Evolutionary conservation across 1,140 invertebrate species (phyloP).

Genomic region (Oryzaephilus surinamensis): DNA sequence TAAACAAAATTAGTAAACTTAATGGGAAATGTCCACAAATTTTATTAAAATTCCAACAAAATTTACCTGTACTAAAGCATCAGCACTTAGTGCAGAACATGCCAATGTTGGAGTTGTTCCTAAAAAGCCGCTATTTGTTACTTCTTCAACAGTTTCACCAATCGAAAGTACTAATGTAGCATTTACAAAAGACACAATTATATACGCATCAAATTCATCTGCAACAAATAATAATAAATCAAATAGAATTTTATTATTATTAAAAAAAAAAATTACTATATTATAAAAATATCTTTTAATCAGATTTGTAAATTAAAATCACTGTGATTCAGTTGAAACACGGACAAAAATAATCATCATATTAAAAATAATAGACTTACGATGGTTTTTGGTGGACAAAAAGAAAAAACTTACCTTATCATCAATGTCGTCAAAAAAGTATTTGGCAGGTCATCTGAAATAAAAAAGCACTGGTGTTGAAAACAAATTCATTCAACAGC

Average conservation of each 20-base stretch:
- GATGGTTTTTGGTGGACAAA: too few species aligned
- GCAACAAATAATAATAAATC: conserved; percentile 28
- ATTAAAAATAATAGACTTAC: too few species aligned
- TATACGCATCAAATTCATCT: conserved; percentile 99
- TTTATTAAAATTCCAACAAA: not conserved
- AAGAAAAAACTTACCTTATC: conserved; percentile 10
- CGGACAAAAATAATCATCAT: conserved; percentile 31
- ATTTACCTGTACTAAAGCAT: conserved; percentile 89
- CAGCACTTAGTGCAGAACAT: conserved; percentile 93
- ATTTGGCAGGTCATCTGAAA: conserved; percentile 22
- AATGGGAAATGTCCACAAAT: conserved; percentile 4
- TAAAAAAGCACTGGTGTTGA: conserved; percentile 32
- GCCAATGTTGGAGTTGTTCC: conserved; percentile 96
- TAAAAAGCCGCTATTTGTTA: conserved; percentile 97
- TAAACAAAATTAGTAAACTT: not conserved
- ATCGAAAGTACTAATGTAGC: conserved; percentile 98
- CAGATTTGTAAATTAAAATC: conserved; percentile 27
- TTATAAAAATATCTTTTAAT: conserved; percentile 8
- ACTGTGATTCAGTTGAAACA: conserved; percentile 32
- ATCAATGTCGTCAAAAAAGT: not conserved
- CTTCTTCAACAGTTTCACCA: conserved; percentile 99
- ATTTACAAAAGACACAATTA: conserved; percentile 99
- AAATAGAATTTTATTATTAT: conserved; percentile 2
- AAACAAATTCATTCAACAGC: conserved; percentile 24
- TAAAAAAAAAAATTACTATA: conserved; percentile 4